Conservation (phyloP, 1,140 invertebrate species). For the Hypsibius dujardini region DNA sequence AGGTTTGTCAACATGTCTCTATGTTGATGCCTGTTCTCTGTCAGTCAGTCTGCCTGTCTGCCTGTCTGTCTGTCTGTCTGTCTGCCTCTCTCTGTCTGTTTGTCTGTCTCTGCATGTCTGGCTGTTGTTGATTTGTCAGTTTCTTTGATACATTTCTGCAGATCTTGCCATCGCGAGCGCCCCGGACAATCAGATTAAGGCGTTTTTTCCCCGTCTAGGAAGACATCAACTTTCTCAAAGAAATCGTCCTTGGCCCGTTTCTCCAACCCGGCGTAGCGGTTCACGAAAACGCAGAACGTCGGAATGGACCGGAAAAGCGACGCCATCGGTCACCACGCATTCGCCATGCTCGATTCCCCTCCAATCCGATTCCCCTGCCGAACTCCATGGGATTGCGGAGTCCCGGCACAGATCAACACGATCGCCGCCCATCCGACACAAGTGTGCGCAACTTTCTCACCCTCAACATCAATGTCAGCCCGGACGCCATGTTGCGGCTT, state of each 20-base stretch:
- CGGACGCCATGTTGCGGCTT: neutral
- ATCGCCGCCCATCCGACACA: neutral
- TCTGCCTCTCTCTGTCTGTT: no score
- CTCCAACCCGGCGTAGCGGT: neutral
- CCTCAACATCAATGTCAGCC: slow-evolving; percentile 9
- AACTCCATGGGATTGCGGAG: neutral
- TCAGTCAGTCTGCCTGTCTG: no score
- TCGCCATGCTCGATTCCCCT: neutral
- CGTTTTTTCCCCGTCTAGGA: no score
- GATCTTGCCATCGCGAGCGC: no score
- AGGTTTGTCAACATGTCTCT: no score
- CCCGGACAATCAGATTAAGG: no score
- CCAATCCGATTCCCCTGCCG: neutral
- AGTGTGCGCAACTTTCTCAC: neutral
- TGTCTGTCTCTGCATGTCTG: no score
- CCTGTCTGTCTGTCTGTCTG: no score
- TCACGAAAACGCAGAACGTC: neutral
- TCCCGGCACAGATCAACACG: neutral
- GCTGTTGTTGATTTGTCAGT: no score
- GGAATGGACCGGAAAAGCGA: no score
- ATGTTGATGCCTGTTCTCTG: no score
- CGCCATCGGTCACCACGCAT: neutral
- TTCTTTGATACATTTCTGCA: no score
- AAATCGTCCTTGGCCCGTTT: neutral
- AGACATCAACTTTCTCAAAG: slow-evolving; percentile 6